phyloP scores from a whole-genome alignment of 2,888 invertebrate genomes.

The Stramonita haemastoma region DNA sequence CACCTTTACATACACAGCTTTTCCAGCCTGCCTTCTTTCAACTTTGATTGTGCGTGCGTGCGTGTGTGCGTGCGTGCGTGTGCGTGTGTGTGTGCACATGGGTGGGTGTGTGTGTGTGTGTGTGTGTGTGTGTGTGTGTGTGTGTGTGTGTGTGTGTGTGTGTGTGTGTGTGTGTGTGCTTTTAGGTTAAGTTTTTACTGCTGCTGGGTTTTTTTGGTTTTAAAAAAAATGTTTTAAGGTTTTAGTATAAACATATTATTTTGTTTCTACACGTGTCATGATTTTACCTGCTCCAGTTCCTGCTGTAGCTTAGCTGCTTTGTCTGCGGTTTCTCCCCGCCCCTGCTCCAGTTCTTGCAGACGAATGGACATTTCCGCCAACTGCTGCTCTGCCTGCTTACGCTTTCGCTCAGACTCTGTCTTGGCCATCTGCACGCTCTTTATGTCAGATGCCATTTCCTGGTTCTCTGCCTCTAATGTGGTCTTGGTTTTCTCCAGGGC shows the following conservation, averaged over 20 bases:
- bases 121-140: conserved; percentile 1
- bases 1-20: too few relatives aligned
- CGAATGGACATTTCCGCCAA: conserved; percentile 77
- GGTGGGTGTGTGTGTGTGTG: too few relatives aligned
- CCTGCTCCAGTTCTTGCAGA: conserved; percentile 83
- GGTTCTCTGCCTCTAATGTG: conserved; percentile 93
- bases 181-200: too few relatives aligned
- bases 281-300: conserved; percentile 90
- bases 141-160: background rate
- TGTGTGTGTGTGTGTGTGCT: background rate
- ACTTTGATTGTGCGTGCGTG: background rate
- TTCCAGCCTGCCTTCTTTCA: too few relatives aligned
- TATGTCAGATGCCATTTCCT: conserved; percentile 94
- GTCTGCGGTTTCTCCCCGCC: conserved; percentile 87
- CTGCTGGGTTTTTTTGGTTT: too few relatives aligned
- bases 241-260: too few relatives aligned
- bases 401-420: conserved; percentile 93
- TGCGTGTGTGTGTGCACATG: background rate
- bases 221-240: too few relatives aligned
- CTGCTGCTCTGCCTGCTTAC: conserved; percentile 95
- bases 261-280: too few relatives aligned
- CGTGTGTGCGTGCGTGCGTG: background rate
- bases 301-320: conserved; percentile 87
- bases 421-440: conserved; percentile 88
- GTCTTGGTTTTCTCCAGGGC: conserved; percentile 93